Conservation (phyloP, 2,888 invertebrate species). For the Balanococcus diminutus region DNA sequence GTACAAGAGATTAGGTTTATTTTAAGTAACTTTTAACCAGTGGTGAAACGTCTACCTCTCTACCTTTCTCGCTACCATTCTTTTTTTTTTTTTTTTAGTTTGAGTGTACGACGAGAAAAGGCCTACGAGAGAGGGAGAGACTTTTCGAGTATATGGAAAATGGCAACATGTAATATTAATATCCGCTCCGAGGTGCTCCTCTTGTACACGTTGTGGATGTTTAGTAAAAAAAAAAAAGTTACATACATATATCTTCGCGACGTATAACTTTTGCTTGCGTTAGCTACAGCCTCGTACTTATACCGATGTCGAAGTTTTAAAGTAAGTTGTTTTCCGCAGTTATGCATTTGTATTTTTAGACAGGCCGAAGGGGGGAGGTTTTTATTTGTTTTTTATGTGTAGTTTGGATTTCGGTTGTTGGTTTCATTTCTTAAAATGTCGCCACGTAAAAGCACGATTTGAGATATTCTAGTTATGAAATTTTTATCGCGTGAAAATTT, state of each 20-base stretch:
- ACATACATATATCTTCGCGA: not conserved
- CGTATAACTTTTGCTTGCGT: not conserved
- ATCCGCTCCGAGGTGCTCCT: not conserved
- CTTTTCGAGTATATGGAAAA: not conserved
- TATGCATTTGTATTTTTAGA: no score
- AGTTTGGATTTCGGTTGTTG: no score
- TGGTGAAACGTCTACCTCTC: not conserved
- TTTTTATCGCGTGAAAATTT: no score
- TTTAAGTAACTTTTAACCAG: conserved; percentile 4
- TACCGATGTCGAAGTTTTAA: conserved; percentile 3
- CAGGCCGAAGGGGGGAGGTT: no score
- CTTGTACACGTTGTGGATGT: not conserved
- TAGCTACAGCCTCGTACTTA: no score
- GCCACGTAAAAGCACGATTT: no score
- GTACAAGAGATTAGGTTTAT: conserved; percentile 11
- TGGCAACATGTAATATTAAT: not conserved
- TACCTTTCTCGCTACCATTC: not conserved
- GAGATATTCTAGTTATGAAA: no score
- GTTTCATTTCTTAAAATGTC: no score
- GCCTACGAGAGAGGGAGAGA: not conserved
- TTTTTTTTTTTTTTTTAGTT: not conserved
- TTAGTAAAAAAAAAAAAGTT: not conserved
- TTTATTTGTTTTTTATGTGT: no score
- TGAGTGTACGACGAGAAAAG: not conserved
- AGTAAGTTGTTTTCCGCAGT: not conserved